Evolutionary conservation across 2,888 invertebrate genomes (phyloP).

Genomic region (Glyphotaelius pellucidus): DNA sequence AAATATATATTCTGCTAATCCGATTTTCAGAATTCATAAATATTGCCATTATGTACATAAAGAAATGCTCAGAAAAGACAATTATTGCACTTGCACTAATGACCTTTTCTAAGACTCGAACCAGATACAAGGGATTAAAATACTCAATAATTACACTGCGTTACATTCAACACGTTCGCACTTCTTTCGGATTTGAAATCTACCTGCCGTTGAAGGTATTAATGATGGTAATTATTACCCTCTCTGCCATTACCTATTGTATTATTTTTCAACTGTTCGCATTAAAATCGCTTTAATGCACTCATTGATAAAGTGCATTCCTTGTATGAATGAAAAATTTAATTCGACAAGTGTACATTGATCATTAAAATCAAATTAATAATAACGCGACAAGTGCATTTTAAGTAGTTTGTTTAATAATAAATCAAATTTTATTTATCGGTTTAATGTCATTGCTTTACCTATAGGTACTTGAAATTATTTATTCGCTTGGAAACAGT

Average conservation of each 20-base stretch:
- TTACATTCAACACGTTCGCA: not conserved
- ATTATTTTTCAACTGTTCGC: not conserved
- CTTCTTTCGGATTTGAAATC: not conserved
- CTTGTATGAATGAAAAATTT: not conserved
- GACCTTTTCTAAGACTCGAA: not conserved
- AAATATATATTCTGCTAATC: not conserved
- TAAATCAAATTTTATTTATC: not conserved
- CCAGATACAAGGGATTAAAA: not conserved
- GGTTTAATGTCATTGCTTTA: not conserved
- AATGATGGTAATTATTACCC: not conserved
- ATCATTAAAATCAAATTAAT: not conserved
- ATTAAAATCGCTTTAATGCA: not conserved
- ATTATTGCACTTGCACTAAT: not conserved
- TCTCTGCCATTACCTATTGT: not conserved
- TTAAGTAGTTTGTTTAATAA: not conserved
- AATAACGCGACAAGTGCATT: not conserved
- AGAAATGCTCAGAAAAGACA: not conserved
- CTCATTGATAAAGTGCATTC: not conserved
- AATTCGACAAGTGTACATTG: not conserved
- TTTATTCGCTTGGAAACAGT: not conserved
- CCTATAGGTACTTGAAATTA: not conserved
- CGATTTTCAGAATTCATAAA: constrained; percentile 38
- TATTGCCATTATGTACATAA: not conserved
- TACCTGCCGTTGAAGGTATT: not conserved
- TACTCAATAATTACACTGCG: not conserved